These are phyloP conservation scores for Dendrocopos noguchii DNA, from an alignment of 2,113 vertebrate genomes.

Conservation along the genomic window DNA sequence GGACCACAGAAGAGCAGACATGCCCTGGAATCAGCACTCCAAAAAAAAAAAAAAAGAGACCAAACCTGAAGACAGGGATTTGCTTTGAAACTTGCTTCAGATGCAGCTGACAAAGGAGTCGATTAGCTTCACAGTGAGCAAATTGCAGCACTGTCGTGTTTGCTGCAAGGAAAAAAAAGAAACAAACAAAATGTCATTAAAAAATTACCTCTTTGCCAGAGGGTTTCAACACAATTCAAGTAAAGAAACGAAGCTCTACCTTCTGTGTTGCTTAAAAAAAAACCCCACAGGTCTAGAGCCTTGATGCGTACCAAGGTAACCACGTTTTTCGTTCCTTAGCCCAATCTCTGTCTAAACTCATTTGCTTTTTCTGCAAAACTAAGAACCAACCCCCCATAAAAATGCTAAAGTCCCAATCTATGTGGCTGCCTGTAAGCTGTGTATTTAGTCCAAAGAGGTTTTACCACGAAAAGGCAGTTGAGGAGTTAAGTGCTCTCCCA, in stretches of 20 bases:
- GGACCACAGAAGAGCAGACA: slow-evolving; percentile 14
- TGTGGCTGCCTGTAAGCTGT: background rate
- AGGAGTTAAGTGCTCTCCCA: background rate
- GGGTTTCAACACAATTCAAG: slow-evolving; percentile 39
- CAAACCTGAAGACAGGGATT: slow-evolving; percentile 41
- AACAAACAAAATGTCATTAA: slow-evolving; percentile 67
- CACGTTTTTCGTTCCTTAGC: slow-evolving; percentile 19
- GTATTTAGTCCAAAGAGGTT: background rate
- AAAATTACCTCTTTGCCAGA: slow-evolving; percentile 60
- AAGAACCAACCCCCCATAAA: slow-evolving; percentile 7
- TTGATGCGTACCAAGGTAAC: slow-evolving; percentile 11
- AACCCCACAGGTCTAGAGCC: background rate
- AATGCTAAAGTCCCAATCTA: background rate
- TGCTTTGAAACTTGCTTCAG: slow-evolving; percentile 51
- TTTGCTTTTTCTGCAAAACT: slow-evolving; percentile 27
- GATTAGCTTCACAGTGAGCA: slow-evolving; percentile 57
- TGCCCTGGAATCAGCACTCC: slow-evolving; percentile 17
- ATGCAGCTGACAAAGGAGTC: slow-evolving; percentile 66
- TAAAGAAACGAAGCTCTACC: slow-evolving; percentile 40
- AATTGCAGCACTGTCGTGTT: slow-evolving; percentile 68
- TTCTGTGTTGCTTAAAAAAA: background rate
- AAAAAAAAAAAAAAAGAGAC: background rate
- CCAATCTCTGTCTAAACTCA: slow-evolving; percentile 11
- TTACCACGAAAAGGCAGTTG: background rate
- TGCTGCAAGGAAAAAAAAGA: slow-evolving; percentile 50